phyloP scores from a whole-genome alignment of 2,888 invertebrate species.

The Oligia strigilis region DNA sequence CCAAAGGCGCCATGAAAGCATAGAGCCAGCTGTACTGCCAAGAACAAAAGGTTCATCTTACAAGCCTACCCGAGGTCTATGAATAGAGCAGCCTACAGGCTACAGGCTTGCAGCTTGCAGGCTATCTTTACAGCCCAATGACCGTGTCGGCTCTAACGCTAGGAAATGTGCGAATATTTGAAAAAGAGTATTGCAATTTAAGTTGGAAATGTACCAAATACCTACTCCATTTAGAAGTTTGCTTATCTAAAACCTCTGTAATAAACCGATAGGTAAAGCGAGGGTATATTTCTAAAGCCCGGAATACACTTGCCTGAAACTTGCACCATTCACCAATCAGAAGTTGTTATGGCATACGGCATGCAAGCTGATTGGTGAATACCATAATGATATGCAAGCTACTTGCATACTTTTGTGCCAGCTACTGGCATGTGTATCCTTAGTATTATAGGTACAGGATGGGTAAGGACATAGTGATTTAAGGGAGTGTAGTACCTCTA shows the following conservation, averaged over 20 bases:
- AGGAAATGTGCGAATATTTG: neutral
- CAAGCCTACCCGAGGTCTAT: conserved; percentile 33
- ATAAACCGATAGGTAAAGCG: neutral
- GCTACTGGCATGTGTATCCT: too few species aligned
- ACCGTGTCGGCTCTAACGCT: conserved; percentile 13
- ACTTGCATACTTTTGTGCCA: too few species aligned
- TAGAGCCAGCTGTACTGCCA: conserved; percentile 1
- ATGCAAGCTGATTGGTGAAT: too few species aligned
- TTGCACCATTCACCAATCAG: too few species aligned
- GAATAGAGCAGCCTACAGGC: conserved; percentile 30
- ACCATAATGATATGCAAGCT: too few species aligned
- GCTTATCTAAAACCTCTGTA: neutral
- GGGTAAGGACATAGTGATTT: neutral
- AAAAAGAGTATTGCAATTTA: too few species aligned
- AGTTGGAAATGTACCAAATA: too few species aligned
- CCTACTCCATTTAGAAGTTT: too few species aligned
- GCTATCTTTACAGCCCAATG: conserved; percentile 62
- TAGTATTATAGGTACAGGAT: neutral
- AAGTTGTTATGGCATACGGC: too few species aligned
- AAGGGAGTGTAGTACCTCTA: too few species aligned
- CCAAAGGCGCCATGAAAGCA: neutral
- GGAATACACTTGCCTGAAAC: too few species aligned
- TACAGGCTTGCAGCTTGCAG: neutral
- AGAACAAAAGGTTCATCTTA: conserved; percentile 66
- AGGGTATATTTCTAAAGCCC: too few species aligned